Percentiles rank a stretch among this genome's conserved stretches.
Evolutionary conservation across 2,113 vertebrate genomes (phyloP).

Genomic region (Pundamilia nyererei): DNA sequence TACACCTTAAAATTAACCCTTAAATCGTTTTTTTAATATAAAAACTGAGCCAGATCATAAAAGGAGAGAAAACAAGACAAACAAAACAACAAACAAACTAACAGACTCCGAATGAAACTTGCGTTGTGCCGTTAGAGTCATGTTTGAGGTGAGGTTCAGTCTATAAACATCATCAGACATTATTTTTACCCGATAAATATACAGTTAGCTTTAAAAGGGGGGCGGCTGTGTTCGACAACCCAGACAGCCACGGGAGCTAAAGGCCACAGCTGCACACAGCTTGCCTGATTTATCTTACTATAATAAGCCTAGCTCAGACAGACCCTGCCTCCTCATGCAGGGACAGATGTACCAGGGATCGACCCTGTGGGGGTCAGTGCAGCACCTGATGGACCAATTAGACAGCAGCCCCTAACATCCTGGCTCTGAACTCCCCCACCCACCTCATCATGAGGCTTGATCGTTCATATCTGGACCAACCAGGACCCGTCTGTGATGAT

Average conservation of each 20-base stretch:
- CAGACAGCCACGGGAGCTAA: slow-evolving; percentile 43
- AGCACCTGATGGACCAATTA: slow-evolving; percentile 54
- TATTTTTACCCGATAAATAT: slow-evolving; percentile 17
- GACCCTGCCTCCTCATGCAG: slow-evolving; percentile 15
- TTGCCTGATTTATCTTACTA: slow-evolving; percentile 26
- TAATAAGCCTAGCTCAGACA: slow-evolving; percentile 36
- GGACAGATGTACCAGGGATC: slow-evolving; percentile 16
- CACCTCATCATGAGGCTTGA: not conserved
- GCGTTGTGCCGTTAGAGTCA: not conserved
- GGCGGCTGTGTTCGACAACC: slow-evolving; percentile 21
- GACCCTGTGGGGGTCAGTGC: slow-evolving; percentile 10
- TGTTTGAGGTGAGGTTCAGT: not conserved
- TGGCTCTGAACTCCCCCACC: not conserved
- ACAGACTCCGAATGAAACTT: not conserved
- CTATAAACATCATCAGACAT: not conserved
- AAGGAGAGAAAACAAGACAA: not conserved
- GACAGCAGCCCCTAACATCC: slow-evolving; percentile 25
- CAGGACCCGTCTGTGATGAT: not conserved
- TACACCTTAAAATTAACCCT: not conserved
- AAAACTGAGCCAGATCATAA: not conserved
- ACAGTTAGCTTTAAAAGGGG: slow-evolving; percentile 7
- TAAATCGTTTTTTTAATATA: not conserved
- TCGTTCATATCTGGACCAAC: not conserved
- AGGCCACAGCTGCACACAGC: slow-evolving; percentile 56
- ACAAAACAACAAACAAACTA: not conserved